phyloP scores from a whole-genome alignment of 2,797 vertebrate genomes.

The Bryconaethiops microstoma region DNA sequence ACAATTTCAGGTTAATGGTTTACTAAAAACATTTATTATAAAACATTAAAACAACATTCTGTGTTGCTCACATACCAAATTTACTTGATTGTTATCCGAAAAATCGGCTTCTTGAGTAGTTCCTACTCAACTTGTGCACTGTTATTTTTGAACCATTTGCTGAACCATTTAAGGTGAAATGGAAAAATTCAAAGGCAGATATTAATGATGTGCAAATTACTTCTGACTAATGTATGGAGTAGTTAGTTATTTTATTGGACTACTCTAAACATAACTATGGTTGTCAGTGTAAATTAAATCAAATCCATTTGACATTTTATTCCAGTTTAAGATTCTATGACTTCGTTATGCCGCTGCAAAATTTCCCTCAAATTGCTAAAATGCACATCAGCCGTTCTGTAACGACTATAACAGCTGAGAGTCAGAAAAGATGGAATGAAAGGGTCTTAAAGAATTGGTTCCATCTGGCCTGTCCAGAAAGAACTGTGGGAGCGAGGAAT shows the following conservation, averaged over 20 bases:
- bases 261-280: neutral
- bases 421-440: constrained; percentile 64
- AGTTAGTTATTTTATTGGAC: constrained; percentile 11
- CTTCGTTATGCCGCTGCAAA: constrained; percentile 20
- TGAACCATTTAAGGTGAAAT: too few relatives aligned
- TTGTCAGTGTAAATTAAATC: constrained; percentile 2
- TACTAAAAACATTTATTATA: too few relatives aligned
- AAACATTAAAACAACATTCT: too few relatives aligned
- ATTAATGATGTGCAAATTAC: too few relatives aligned
- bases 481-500: constrained; percentile 59
- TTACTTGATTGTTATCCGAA: too few relatives aligned
- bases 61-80: too few relatives aligned
- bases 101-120: too few relatives aligned
- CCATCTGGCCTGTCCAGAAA: constrained; percentile 65
- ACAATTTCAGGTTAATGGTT: too few relatives aligned
- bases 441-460: constrained; percentile 68
- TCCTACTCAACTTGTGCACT: too few relatives aligned
- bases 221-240: neutral
- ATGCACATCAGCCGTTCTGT: constrained; percentile 60
- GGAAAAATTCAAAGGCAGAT: too few relatives aligned
- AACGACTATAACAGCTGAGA: constrained; percentile 66
- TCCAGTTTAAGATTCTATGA: neutral
- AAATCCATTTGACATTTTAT: constrained; percentile 20
- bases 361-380: constrained; percentile 63
- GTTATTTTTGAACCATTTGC: too few relatives aligned